Evolutionary conservation across 2,797 vertebrate genomes (phyloP).

Genomic region (Cossypha niveicapilla): DNA sequence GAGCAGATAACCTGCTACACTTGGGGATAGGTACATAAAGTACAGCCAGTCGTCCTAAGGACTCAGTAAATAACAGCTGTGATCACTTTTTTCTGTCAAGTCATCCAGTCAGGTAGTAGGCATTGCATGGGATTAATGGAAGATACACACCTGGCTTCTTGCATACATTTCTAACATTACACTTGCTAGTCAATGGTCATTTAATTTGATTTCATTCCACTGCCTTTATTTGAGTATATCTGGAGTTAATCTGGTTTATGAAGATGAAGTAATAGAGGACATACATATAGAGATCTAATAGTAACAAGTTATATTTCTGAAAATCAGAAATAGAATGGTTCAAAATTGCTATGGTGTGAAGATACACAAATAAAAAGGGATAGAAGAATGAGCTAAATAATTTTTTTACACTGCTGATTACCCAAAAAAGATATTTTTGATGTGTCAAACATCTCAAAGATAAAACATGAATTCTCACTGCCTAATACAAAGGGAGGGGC

Average conservation of each 20-base stretch:
- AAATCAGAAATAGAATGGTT: background rate
- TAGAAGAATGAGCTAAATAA: background rate
- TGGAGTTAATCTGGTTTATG: background rate
- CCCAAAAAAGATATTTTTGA: background rate
- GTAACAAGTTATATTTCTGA: background rate
- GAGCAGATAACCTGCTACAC: background rate
- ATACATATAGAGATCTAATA: background rate
- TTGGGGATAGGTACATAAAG: background rate
- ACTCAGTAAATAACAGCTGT: background rate
- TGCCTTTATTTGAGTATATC: background rate
- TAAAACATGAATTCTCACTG: slow-evolving; percentile 21
- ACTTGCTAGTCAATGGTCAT: background rate
- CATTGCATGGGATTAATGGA: background rate
- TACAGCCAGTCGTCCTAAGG: background rate
- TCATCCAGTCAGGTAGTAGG: background rate
- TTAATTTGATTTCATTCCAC: background rate
- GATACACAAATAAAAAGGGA: background rate
- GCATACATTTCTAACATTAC: background rate
- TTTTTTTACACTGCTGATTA: background rate
- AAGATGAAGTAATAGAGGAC: background rate
- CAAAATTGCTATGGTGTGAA: background rate
- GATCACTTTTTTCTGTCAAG: background rate
- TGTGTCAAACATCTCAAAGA: background rate
- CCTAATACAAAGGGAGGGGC: background rate
- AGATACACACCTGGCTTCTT: background rate